Evolutionary conservation across 2,113 vertebrate species (phyloP).

Genomic region (Lampris incognitus): DNA sequence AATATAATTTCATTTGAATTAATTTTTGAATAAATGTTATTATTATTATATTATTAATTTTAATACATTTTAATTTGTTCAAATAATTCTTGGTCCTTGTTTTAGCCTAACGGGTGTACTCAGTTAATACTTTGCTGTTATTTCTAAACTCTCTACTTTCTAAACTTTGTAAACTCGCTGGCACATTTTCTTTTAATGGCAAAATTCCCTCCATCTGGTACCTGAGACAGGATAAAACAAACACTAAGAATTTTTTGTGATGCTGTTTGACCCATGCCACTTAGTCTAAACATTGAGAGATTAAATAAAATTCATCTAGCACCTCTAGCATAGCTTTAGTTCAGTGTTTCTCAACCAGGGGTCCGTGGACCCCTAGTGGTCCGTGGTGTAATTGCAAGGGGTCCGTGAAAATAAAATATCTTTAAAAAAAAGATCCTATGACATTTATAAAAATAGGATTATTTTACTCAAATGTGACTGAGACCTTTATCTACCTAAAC

Average conservation of each 20-base stretch:
- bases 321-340: too few species aligned
- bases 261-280: conserved; percentile 1
- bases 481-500: too few species aligned
- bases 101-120: not conserved
- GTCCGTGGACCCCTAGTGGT: too few species aligned
- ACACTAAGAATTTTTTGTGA: conserved; percentile 1
- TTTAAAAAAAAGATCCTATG: too few species aligned
- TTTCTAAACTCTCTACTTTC: not conserved
- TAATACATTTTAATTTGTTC: not conserved
- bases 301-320: not conserved
- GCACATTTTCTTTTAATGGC: not conserved
- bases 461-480: too few species aligned
- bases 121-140: not conserved
- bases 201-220: not conserved
- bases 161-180: too few species aligned
- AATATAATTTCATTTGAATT: too few species aligned
- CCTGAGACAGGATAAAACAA: conserved; percentile 14
- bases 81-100: conserved; percentile 2
- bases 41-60: not conserved
- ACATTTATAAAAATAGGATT: too few species aligned
- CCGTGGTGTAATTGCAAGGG: too few species aligned
- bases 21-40: not conserved
- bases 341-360: too few species aligned
- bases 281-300: not conserved
- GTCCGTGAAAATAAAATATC: too few species aligned